Conservation (phyloP, 1,140 invertebrate genomes). For the Lepidostoma basale region DNA sequence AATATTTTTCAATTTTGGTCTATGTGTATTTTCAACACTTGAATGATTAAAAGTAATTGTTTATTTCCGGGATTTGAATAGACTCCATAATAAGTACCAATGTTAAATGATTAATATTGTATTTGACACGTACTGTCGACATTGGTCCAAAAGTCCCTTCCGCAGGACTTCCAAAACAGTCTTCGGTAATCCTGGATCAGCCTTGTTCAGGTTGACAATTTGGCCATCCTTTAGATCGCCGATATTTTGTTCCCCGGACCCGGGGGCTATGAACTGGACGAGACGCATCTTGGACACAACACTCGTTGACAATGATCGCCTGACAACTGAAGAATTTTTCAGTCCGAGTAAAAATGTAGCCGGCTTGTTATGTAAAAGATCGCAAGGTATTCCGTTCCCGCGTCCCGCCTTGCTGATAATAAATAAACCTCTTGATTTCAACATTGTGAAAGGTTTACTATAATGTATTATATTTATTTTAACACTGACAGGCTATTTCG, state of each 20-base stretch:
- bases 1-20: neutral
- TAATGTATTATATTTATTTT: neutral
- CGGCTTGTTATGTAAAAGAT: neutral
- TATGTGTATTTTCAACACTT: conserved; percentile 9
- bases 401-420: neutral
- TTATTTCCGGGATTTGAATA: neutral
- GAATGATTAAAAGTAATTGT: neutral
- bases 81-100: conserved; percentile 36
- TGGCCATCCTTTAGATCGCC: conserved; percentile 53
- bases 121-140: conserved; percentile 49
- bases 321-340: conserved; percentile 6
- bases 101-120: conserved; percentile 19
- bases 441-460: no score
- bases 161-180: conserved; percentile 53
- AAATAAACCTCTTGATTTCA: neutral
- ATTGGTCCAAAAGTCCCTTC: conserved; percentile 49
- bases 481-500: neutral
- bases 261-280: conserved; percentile 53
- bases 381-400: neutral
- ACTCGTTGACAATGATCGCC: conserved; percentile 25
- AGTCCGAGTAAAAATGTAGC: neutral
- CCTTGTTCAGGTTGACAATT: conserved; percentile 55
- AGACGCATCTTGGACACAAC: conserved; percentile 53
- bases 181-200: conserved; percentile 47
- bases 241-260: conserved; percentile 48